Conservation (phyloP, 2,888 invertebrate genomes). For the Pammene aurita region DNA sequence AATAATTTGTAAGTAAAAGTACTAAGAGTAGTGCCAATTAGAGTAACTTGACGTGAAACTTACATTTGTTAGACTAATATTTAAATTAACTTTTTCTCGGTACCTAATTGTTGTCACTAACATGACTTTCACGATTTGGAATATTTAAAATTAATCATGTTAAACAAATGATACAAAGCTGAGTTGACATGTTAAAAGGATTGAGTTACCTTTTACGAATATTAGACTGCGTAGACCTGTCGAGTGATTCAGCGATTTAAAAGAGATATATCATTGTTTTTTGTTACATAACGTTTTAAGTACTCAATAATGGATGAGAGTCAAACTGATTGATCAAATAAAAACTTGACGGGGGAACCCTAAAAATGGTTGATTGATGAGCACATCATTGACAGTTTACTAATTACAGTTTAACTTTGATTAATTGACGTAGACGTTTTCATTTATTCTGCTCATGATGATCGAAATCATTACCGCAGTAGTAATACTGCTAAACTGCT, state of each 20-base stretch:
- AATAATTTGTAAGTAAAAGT: too few relatives aligned
- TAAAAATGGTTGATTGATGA: conserved; percentile 33
- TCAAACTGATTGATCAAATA: neutral
- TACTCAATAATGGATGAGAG: neutral
- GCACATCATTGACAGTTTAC: conserved; percentile 34
- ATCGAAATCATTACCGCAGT: too few relatives aligned
- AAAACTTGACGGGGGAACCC: neutral
- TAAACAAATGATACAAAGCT: conserved; percentile 4
- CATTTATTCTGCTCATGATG: conserved; percentile 33
- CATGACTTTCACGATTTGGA: too few relatives aligned
- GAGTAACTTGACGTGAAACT: too few relatives aligned
- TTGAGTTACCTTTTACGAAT: conserved; percentile 15
- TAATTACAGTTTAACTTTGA: conserved; percentile 35
- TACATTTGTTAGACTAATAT: too few relatives aligned
- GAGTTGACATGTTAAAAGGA: conserved; percentile 6
- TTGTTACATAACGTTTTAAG: neutral
- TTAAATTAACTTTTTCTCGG: too few relatives aligned
- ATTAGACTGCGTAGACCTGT: neutral
- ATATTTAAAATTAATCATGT: neutral
- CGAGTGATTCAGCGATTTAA: conserved; percentile 1
- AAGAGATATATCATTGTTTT: neutral
- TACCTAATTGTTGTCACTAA: too few relatives aligned
- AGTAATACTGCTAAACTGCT: too few relatives aligned
- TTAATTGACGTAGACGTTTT: conserved; percentile 35
- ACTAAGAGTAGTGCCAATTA: too few relatives aligned